Base-by-base conservation (phyloP, 2,113 vertebrate species). In the Macroglossus sobrinus region DNA sequence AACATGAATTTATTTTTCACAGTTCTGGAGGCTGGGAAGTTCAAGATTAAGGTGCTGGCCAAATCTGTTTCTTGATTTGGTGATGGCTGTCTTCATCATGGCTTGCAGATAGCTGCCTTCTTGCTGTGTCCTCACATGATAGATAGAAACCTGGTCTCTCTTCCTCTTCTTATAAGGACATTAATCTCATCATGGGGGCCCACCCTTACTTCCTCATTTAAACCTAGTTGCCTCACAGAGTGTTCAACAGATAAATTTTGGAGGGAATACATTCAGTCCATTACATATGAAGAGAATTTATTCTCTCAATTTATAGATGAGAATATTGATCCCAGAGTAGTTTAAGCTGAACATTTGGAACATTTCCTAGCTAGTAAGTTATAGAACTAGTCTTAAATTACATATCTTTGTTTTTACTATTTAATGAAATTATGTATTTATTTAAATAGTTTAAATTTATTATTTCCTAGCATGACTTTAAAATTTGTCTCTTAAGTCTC, bases 311-410 rank as follows among this genome's bases (percentile, higher is more conserved):
- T 80, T 90, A 64, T 45, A 88, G 19, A 53, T 90, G n/a, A 78
- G 18, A 84, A 15, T 79, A 68, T 84, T 89, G 59, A 24, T 75
- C 6, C 24, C 35, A 69, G 68, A 68, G 45, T 82, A 72, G 64
- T 76, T 89, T 92, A 86, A 87, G n/a, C 79, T 69, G 19, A 72
- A 90, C 53, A 24, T 53, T 50, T 50, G 15, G 50, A 16, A 16
- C 75, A 45, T 57, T 86, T 53, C 45, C 11, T 72, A 82, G 15
- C 26, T 76, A 63, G 33, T 75, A 85, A 78, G 7, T 93, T 95
- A 79, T 50, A 91, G 63, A 91, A 57, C 14, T 89, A 72, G 35
- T 91, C 71, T 84, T 93, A 84, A 90, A 68, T 90, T 30, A 84
- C 7, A 53, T 89, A 93, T 1, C 1, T 16, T 80, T 94, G 45